Conservation (phyloP, 2,888 invertebrate genomes). For the Desoria tigrina region DNA sequence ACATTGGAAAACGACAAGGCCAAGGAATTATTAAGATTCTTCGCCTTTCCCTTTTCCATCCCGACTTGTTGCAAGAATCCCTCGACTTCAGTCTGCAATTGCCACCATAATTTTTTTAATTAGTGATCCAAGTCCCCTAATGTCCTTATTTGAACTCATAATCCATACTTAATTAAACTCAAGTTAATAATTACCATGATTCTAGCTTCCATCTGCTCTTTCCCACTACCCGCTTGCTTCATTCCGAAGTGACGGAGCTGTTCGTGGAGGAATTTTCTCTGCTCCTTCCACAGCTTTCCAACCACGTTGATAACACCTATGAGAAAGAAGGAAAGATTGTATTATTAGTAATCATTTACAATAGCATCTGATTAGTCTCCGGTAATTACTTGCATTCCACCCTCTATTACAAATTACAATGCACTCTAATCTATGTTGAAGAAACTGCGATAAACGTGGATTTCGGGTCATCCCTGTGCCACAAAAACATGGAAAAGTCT, state of each 20-base stretch:
- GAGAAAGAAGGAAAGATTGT: constrained; percentile 6
- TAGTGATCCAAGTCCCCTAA: not conserved
- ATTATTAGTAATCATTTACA: too few species aligned
- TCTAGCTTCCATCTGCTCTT: constrained; percentile 77
- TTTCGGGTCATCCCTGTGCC: too few species aligned
- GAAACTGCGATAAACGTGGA: too few species aligned
- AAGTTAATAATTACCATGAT: too few species aligned
- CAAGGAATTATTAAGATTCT: constrained; percentile 73
- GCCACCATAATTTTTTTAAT: constrained; percentile 2
- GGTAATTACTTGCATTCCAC: too few species aligned
- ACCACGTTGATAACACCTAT: constrained; percentile 84
- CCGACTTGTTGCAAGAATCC: constrained; percentile 63
- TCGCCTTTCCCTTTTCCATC: constrained; percentile 66
- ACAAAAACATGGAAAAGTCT: too few species aligned
- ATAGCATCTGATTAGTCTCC: too few species aligned
- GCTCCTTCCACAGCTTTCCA: constrained; percentile 86
- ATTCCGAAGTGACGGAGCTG: constrained; percentile 78
- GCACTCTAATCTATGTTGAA: too few species aligned
- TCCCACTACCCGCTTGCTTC: constrained; percentile 79
- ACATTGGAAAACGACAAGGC: constrained; percentile 85
- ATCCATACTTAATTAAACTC: too few species aligned
- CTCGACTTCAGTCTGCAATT: constrained; percentile 70
- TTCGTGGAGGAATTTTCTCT: constrained; percentile 82
- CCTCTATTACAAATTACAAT: too few species aligned
- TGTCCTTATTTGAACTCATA: too few species aligned